phyloP scores from a whole-genome alignment of 2,888 invertebrate species.

The Torymus tubicola region DNA sequence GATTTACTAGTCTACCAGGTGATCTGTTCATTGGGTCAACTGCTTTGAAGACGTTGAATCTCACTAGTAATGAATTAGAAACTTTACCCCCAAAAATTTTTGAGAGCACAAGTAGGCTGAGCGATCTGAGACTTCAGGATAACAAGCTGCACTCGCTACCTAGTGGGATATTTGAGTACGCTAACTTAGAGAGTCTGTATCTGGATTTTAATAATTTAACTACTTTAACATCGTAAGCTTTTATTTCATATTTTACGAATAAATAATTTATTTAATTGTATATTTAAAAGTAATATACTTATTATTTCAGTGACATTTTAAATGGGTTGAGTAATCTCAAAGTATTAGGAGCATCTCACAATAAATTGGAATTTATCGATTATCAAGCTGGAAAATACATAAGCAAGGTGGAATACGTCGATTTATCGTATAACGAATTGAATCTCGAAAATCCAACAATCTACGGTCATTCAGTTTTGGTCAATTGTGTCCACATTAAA shows the following conservation, averaged over 20 bases:
- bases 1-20: constrained; percentile 79
- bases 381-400: constrained; percentile 78
- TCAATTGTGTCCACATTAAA: constrained; percentile 77
- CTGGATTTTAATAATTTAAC: constrained; percentile 78
- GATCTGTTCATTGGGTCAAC: constrained; percentile 65
- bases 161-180: constrained; percentile 6
- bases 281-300: background rate
- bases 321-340: background rate
- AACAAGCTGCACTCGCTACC: constrained; percentile 78
- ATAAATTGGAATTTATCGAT: constrained; percentile 75
- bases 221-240: constrained; percentile 9
- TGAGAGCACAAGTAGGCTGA: constrained; percentile 80
- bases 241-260: background rate
- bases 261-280: no score
- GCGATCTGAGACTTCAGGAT: constrained; percentile 80
- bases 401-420: constrained; percentile 77
- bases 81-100: constrained; percentile 79
- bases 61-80: constrained; percentile 79
- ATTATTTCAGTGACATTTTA: constrained; percentile 7
- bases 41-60: constrained; percentile 78
- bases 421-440: constrained; percentile 79
- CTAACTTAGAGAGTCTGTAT: constrained; percentile 68
- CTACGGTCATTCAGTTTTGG: constrained; percentile 79
- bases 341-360: constrained; percentile 78
- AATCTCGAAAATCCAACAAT: constrained; percentile 68